These are phyloP conservation scores for Ranitomeya imitator DNA, from an alignment of 2,113 vertebrate genomes.

Conservation along the genomic window DNA sequence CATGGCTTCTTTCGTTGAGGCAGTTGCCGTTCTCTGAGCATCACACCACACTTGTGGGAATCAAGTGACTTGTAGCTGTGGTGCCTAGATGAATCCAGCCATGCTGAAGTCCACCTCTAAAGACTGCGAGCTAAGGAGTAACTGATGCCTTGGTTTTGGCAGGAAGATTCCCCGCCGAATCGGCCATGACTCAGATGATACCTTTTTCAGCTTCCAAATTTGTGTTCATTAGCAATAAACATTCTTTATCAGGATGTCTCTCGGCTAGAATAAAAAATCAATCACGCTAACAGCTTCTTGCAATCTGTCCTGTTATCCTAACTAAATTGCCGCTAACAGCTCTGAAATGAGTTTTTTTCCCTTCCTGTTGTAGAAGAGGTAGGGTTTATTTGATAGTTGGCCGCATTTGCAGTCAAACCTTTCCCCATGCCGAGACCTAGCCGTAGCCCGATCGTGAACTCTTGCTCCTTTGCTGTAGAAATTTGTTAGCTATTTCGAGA, in stretches of 20 bases:
- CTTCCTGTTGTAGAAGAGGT: conserved; percentile 63
- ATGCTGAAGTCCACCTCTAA: conserved; percentile 2
- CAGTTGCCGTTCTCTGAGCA: neutral
- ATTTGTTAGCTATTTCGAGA: conserved; percentile 81
- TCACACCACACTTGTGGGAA: neutral
- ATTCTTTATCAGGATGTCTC: conserved; percentile 79
- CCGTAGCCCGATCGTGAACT: conserved; percentile 79
- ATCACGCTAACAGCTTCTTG: conserved; percentile 77
- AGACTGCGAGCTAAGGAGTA: conserved; percentile 50
- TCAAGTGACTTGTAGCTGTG: conserved; percentile 8
- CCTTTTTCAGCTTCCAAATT: conserved; percentile 65
- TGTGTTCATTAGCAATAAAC: conserved; percentile 65
- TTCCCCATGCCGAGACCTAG: conserved; percentile 77
- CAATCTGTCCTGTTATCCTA: conserved; percentile 66
- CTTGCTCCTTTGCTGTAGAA: conserved; percentile 78
- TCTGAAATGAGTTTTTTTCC: conserved; percentile 80
- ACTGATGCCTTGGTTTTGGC: conserved; percentile 47
- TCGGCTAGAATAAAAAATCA: conserved; percentile 82
- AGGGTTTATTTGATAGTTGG: conserved; percentile 82
- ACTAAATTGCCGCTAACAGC: conserved; percentile 77
- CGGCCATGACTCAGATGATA: conserved; percentile 64
- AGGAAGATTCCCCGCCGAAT: conserved; percentile 63
- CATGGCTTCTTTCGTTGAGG: neutral
- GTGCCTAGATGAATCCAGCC: conserved; percentile 24
- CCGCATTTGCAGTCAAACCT: conserved; percentile 78